Evolutionary conservation across 2,797 vertebrate genomes (phyloP).

Genomic region (Anguilla megastoma): DNA sequence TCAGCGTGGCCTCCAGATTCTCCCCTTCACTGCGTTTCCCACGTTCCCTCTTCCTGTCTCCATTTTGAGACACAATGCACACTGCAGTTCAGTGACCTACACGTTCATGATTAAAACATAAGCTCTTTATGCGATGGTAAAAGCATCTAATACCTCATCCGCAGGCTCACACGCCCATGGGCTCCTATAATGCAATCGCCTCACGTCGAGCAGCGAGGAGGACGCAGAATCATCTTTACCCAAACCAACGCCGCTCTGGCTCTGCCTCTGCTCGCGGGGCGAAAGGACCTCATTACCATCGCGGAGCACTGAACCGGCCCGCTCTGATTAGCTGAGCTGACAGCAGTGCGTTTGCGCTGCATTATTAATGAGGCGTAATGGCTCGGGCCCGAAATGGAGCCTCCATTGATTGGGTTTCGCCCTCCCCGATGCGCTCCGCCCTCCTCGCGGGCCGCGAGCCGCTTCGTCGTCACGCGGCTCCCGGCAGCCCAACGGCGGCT

Average conservation of each 20-base stretch:
- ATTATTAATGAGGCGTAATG: conserved; percentile 52
- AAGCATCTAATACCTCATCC: conserved; percentile 38
- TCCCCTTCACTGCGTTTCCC: not conserved
- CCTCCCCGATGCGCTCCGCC: conserved; percentile 21
- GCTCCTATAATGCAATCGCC: conserved; percentile 40
- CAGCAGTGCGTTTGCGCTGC: conserved; percentile 37
- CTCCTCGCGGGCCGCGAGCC: not conserved
- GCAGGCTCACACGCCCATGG: conserved; percentile 30
- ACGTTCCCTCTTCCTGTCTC: not conserved
- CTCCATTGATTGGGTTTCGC: conserved; percentile 41
- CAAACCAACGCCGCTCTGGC: not conserved
- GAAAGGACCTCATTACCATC: conserved; percentile 6
- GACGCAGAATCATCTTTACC: not conserved
- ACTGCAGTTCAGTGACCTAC: not conserved
- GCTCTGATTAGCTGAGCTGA: conserved; percentile 2
- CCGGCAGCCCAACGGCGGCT: not conserved
- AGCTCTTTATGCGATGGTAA: conserved; percentile 36
- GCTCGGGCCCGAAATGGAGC: conserved; percentile 32
- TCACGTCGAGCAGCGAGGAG: not conserved
- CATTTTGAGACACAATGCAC: not conserved
- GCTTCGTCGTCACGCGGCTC: not conserved
- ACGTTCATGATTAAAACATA: conserved; percentile 34
- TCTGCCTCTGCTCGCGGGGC: not conserved
- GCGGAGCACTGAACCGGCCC: conserved; percentile 32
- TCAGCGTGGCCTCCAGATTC: not conserved